A percentile compares a stretch with the other conserved stretches of the same genome.
Evolutionary conservation across 2,797 vertebrate species (phyloP).

Genomic region (Myotis myotis): DNA sequence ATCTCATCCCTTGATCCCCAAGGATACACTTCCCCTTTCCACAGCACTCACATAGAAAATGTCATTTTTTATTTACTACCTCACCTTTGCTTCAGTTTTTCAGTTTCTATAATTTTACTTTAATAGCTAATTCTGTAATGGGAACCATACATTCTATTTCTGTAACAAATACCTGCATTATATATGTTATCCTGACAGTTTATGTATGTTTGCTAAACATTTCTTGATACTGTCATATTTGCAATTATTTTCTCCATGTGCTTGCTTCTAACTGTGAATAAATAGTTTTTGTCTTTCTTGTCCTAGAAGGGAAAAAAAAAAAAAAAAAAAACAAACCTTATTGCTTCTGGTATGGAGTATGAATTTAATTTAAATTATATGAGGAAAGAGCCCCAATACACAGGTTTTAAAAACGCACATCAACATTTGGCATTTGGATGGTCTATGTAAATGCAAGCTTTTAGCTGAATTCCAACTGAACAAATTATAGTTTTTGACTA

Average conservation of each 20-base stretch:
- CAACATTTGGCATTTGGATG: constrained; percentile 80
- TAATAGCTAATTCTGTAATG: not conserved
- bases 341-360: constrained; percentile 75
- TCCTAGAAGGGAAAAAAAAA: constrained; percentile 48
- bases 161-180: not conserved
- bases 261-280: constrained; percentile 50
- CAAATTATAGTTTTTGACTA: constrained; percentile 83
- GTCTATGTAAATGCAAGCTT: constrained; percentile 83
- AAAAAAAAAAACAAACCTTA: constrained; percentile 68
- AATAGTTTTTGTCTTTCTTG: constrained; percentile 44
- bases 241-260: constrained; percentile 8
- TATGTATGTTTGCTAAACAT: not conserved
- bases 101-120: not conserved
- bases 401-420: constrained; percentile 77
- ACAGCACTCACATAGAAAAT: not conserved
- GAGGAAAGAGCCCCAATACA: constrained; percentile 35
- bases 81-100: not conserved
- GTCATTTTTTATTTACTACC: not conserved
- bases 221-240: not conserved
- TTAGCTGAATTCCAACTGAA: constrained; percentile 83
- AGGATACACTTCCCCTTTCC: not conserved
- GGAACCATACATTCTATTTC: not conserved
- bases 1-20: not conserved
- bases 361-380: constrained; percentile 71
- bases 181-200: not conserved